Evolutionary conservation across 2,113 vertebrate genomes (phyloP).

Genomic region (Saccopteryx leptura): DNA sequence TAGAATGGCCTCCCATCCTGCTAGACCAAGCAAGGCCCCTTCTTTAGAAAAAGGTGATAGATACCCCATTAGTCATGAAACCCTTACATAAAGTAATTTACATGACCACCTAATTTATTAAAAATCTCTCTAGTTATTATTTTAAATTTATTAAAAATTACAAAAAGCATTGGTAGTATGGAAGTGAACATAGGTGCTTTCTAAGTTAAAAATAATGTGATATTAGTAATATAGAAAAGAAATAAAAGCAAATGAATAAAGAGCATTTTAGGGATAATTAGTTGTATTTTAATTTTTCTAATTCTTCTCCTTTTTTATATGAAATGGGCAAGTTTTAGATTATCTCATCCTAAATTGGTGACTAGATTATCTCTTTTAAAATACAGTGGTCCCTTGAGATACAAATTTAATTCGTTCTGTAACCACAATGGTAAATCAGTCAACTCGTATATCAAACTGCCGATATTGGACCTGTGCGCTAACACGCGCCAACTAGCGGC

Average conservation of each 20-base stretch:
- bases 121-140: background rate
- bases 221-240: background rate
- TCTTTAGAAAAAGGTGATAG: conserved; percentile 3
- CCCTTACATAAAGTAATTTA: background rate
- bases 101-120: background rate
- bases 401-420: no score
- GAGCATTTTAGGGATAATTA: background rate
- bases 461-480: no score
- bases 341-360: background rate
- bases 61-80: conserved; percentile 49
- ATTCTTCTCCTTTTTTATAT: conserved; percentile 9
- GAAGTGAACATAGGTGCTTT: background rate
- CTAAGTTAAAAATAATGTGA: background rate
- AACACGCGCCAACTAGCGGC: no score
- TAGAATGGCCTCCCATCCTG: background rate
- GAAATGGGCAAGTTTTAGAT: conserved; percentile 36
- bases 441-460: no score
- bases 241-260: background rate
- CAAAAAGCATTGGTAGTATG: background rate
- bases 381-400: background rate
- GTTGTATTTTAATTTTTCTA: background rate
- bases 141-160: background rate
- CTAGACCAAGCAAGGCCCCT: background rate
- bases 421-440: no score
- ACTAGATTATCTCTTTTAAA: background rate